A percentile compares a stretch with the other conserved stretches of the same genome.
These are phyloP conservation scores for Melanaphis sacchari DNA, from an alignment of 1,140 invertebrate species.

Conservation along the genomic window DNA sequence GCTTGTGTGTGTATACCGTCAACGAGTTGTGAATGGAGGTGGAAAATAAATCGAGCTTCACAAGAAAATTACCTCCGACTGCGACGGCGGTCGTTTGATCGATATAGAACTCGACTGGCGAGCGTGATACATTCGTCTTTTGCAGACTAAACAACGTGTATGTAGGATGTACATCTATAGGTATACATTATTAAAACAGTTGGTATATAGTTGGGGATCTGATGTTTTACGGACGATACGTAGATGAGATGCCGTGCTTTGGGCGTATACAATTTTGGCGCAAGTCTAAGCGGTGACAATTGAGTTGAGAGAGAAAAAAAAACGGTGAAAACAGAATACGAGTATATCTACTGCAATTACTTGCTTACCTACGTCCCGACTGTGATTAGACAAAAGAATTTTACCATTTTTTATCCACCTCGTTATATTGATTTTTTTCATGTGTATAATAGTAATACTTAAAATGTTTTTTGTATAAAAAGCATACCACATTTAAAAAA, in stretches of 20 bases:
- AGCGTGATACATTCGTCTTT: background rate
- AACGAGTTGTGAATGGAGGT: background rate
- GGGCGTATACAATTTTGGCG: background rate
- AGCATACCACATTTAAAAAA: too few species aligned
- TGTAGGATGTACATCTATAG: background rate
- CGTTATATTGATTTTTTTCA: background rate
- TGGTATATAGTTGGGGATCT: background rate
- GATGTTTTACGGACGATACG: background rate
- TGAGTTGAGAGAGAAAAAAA: background rate
- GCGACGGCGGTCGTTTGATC: background rate
- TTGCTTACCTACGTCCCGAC: background rate
- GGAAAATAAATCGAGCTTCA: background rate
- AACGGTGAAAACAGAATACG: background rate
- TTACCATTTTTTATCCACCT: background rate
- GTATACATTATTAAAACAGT: too few species aligned
- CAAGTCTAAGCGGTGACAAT: background rate
- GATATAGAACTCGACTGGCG: background rate
- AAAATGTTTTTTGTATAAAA: too few species aligned
- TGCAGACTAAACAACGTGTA: background rate
- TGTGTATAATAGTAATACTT: background rate
- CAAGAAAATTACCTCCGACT: background rate
- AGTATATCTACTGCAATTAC: background rate
- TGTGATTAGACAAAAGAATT: background rate
- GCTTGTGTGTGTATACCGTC: background rate
- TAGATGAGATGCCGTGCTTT: background rate